These are phyloP conservation scores for Meleagris gallopavo DNA, from an alignment of 2,113 vertebrate species.

Conservation along the genomic window DNA sequence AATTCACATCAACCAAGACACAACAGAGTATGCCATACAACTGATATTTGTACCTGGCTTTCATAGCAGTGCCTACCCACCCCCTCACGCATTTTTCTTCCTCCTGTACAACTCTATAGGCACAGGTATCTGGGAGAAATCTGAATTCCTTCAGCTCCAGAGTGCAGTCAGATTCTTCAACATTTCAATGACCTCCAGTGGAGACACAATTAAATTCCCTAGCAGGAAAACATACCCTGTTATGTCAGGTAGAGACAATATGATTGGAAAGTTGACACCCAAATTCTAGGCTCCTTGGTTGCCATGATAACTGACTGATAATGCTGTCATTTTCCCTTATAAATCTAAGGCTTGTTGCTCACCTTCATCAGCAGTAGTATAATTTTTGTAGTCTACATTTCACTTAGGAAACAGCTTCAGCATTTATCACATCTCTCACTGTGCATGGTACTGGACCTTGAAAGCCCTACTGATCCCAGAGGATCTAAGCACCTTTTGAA, in stretches of 20 bases:
- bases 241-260: conserved; percentile 1
- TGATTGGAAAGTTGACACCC: conserved; percentile 23
- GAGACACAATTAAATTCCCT: background rate
- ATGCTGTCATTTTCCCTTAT: conserved; percentile 41
- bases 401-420: conserved; percentile 16
- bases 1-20: background rate
- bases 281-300: conserved; percentile 36
- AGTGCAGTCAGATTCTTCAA: background rate
- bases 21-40: background rate
- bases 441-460: conserved; percentile 18
- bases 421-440: conserved; percentile 48
- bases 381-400: conserved; percentile 13
- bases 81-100: background rate
- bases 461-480: conserved; percentile 31
- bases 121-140: background rate
- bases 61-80: background rate
- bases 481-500: conserved; percentile 30
- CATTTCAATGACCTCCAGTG: background rate
- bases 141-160: background rate
- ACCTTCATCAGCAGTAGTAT: conserved; percentile 30
- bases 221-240: background rate
- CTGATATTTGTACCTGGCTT: background rate
- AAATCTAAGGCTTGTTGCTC: conserved; percentile 33
- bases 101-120: background rate
- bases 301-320: conserved; percentile 56